These are phyloP conservation scores for Mesorhabditis spiculigera DNA, from an alignment of 2,888 invertebrate species.

Conservation along the genomic window DNA sequence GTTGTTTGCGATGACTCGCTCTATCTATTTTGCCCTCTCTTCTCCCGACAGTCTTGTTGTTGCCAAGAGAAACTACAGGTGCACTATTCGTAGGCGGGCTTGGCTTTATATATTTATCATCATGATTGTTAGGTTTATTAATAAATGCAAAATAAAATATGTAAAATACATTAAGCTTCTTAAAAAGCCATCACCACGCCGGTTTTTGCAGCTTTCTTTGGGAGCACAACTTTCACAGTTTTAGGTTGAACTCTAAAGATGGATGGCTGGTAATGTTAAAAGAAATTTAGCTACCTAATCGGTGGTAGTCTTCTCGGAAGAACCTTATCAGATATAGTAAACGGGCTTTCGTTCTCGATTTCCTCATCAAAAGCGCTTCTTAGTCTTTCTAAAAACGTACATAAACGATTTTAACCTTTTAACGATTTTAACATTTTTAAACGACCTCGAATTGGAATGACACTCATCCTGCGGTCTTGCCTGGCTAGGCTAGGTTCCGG, in stretches of 20 bases:
- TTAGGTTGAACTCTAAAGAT: background rate
- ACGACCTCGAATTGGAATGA: background rate
- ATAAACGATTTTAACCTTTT: background rate
- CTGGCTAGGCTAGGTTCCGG: background rate
- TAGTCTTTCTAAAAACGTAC: no score
- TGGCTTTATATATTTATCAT: no score
- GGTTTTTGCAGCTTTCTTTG: background rate
- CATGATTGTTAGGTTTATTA: no score
- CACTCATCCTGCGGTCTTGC: background rate
- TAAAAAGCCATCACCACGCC: background rate
- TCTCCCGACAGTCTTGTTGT: no score
- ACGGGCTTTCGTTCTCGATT: background rate
- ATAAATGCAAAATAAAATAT: no score
- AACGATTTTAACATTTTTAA: background rate
- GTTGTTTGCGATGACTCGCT: no score
- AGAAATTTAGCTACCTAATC: background rate
- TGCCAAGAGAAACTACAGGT: no score
- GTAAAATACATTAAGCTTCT: no score
- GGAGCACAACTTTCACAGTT: background rate
- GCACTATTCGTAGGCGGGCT: no score
- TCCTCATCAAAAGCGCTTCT: no score
- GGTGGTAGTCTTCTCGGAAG: conserved; percentile 2
- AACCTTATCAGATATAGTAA: background rate
- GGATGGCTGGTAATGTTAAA: background rate
- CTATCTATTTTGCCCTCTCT: no score